A percentile compares a stretch with the other conserved stretches of the same genome.
These are phyloP conservation scores for Capromys pilorides DNA, from an alignment of 2,797 vertebrate species.

Conservation along the genomic window DNA sequence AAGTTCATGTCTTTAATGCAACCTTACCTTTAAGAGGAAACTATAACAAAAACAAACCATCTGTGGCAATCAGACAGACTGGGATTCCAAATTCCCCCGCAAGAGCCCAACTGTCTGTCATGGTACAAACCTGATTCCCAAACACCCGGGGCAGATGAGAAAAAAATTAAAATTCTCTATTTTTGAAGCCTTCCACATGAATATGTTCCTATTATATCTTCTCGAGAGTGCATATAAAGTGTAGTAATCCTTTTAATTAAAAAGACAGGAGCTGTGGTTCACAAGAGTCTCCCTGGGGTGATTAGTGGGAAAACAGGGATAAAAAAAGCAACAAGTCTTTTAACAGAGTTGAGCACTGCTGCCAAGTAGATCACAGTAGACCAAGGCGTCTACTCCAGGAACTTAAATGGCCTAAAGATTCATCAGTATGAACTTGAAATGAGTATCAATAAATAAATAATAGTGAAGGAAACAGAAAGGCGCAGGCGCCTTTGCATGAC, in stretches of 20 bases:
- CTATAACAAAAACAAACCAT: background rate
- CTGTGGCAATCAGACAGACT: background rate
- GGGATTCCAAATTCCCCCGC: background rate
- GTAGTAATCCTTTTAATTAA: background rate
- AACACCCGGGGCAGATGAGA: background rate
- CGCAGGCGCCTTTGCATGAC: background rate
- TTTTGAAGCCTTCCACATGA: constrained; percentile 19
- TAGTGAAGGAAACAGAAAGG: background rate
- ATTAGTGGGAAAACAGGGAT: background rate
- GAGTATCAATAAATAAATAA: background rate
- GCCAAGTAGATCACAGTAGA: background rate
- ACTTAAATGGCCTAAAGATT: background rate
- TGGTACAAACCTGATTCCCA: background rate
- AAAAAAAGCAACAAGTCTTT: background rate
- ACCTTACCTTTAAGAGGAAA: constrained; percentile 3
- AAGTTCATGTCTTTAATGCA: background rate
- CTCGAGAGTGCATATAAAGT: background rate
- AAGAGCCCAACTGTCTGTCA: background rate
- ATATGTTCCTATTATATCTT: background rate
- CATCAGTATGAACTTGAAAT: background rate
- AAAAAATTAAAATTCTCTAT: background rate
- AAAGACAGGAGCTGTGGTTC: background rate
- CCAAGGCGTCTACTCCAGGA: background rate
- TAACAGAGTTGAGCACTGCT: constrained; percentile 8
- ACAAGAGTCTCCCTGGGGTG: background rate